Conservation (phyloP, 2,888 invertebrate genomes). For the Cerastoderma edule region DNA sequence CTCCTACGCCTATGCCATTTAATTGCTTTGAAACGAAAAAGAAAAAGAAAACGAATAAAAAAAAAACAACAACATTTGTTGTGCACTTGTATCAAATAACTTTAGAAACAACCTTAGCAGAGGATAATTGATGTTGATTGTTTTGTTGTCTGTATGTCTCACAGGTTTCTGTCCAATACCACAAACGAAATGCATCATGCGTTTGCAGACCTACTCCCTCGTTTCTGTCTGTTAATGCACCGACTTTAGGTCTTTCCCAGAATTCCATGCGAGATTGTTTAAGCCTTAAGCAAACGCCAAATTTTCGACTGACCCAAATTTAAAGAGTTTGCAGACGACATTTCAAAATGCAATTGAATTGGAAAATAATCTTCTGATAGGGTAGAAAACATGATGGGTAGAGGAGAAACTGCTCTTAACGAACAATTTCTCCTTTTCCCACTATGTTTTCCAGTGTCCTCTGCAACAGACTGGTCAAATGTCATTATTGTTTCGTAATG, state of each 20-base stretch:
- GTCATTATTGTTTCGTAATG: neutral
- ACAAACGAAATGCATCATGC: too few species aligned
- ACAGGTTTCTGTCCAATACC: too few species aligned
- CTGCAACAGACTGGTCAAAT: neutral
- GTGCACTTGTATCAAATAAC: too few species aligned
- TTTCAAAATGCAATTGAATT: too few species aligned
- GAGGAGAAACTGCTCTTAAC: neutral
- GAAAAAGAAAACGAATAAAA: too few species aligned
- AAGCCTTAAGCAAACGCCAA: neutral
- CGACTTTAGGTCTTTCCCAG: neutral
- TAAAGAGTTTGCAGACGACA: neutral
- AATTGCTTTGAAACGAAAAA: too few species aligned
- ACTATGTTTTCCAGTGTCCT: neutral
- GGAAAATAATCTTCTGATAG: too few species aligned
- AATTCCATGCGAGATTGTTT: neutral
- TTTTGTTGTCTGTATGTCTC: too few species aligned
- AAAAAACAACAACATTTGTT: too few species aligned
- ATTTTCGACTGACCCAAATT: neutral
- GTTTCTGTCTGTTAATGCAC: neutral
- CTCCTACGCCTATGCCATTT: too few species aligned
- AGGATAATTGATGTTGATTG: too few species aligned
- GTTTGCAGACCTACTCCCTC: neutral
- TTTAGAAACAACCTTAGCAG: too few species aligned
- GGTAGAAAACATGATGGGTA: constrained; percentile 6
- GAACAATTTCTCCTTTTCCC: neutral